Base-by-base conservation (phyloP, 2,888 invertebrate species). In the Andrena fulva region DNA sequence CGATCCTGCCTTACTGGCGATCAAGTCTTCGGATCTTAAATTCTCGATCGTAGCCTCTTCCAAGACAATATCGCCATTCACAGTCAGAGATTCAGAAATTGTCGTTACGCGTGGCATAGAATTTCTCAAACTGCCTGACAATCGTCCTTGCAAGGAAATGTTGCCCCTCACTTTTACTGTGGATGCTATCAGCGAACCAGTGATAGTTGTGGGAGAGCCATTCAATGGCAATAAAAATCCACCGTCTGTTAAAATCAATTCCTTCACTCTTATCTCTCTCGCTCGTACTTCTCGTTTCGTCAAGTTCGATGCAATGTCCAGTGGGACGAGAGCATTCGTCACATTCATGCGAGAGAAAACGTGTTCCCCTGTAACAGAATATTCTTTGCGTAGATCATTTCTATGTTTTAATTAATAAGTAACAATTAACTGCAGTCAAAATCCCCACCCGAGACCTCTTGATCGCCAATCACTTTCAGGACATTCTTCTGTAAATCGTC, bases 391-490 rank as follows among this genome's bases (percentile, higher is more conserved):
- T 33, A 60, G 42, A 24, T 35, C 3, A 54, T 56, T 62, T 64
- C 20, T 5, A 2, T 62, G 31, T 5, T 63, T 56, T n/a, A 59
- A 7, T 16, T 29, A 56, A 35, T 1, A 54, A 16, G 5, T 16
- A 6, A 64, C 7, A 16, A 12, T n/a, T 60, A 29, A 33, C 20
- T 24, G 48, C 8, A 50, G n/a, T n/a, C 24, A 54, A 29, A 27
- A 70, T 64, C 92, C 8, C 89, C 88, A 88, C 92, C 92, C 20
- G 91, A 94, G 4, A 96, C 90, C 66, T 88, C 85, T 92, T 96
- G 96, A 86, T 95, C 89, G 1, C 95, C 95, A 1, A 86, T 85
- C 27, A 93, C 94, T 90, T 94, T 95, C 12, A 96, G 90, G 0
- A 95, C 93, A 82, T 94, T 93, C 70, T 94, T 92, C 31, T 94